phyloP scores from a whole-genome alignment of 2,113 vertebrate genomes.

The Danio rerio region GRCz12tu NC_133199.1:2737501-2738000 shows the following conservation, averaged over 20 bases:
- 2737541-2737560: not conserved
- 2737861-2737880: conserved; percentile 51
- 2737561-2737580: not conserved
- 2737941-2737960: conserved; percentile 35
- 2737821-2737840: conserved; percentile 62
- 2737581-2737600: conserved; percentile 11
- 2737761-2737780: conserved; percentile 13
- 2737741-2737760: not conserved
- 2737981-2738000: not conserved
- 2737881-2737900: conserved; percentile 60
- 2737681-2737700: conserved; percentile 46
- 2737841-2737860: conserved; percentile 52
- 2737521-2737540: not conserved
- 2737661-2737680: conserved; percentile 43
- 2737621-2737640: not conserved
- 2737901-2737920: conserved; percentile 55
- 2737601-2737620: conserved; percentile 10
- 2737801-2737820: conserved; percentile 52
- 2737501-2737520: not conserved
- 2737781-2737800: conserved; percentile 28
- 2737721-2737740: conserved; percentile 38
- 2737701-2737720: conserved; percentile 14
- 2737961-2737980: conserved; percentile 16
- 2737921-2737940: conserved; percentile 26
- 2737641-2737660: conserved; percentile 40